A percentile compares a stretch with the other conserved stretches of the same genome.
Conservation (phyloP, 1,140 invertebrate species). For the Brachionus plicatilis region DNA sequence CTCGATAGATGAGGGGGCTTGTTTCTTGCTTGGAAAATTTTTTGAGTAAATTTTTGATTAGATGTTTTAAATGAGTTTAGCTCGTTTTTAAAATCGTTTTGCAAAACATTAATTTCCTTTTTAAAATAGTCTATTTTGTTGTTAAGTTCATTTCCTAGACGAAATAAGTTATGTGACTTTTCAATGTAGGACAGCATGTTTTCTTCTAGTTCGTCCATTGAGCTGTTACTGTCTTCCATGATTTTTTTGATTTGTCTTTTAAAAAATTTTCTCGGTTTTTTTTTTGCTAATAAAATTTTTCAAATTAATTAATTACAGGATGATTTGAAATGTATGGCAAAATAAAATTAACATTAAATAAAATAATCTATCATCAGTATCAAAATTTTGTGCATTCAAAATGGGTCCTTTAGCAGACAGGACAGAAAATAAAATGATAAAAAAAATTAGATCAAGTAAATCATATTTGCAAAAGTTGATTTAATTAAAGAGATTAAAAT, state of each 20-base stretch:
- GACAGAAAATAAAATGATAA: too few species aligned
- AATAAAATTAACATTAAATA: neutral
- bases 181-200: neutral
- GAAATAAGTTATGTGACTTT: slow-evolving; percentile 15
- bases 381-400: too few species aligned
- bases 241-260: neutral
- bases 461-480: too few species aligned
- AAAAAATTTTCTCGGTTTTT: neutral
- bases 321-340: neutral
- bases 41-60: neutral
- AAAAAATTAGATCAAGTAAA: too few species aligned
- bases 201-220: neutral
- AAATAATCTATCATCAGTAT: neutral
- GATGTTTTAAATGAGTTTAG: neutral
- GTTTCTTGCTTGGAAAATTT: neutral
- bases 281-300: neutral
- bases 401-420: too few species aligned
- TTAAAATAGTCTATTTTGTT: neutral
- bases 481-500: too few species aligned
- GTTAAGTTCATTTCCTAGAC: neutral
- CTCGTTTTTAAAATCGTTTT: neutral
- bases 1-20: neutral
- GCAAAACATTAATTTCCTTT: neutral
- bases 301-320: too few species aligned
- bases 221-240: neutral